Percentiles rank a stretch among this genome's conserved stretches.
Evolutionary conservation across 2,888 invertebrate genomes (phyloP).

Genomic region (Eristalis tenax): DNA sequence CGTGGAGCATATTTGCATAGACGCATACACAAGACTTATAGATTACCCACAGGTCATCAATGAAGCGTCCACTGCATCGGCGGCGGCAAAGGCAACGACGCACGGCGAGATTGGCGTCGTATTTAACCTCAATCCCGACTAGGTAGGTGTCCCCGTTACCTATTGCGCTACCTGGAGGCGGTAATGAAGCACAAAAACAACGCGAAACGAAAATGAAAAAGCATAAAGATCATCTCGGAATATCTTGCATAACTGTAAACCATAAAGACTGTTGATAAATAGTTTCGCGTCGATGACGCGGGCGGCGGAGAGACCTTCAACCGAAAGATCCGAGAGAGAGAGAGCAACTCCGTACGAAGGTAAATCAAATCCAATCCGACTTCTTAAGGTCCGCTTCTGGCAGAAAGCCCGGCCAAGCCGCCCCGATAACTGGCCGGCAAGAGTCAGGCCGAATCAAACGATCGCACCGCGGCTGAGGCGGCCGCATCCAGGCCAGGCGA

Average conservation of each 20-base stretch:
- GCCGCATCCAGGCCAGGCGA: slow-evolving; percentile 59
- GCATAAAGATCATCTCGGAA: slow-evolving; percentile 62
- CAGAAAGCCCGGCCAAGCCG: slow-evolving; percentile 23
- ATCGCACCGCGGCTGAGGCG: slow-evolving; percentile 13
- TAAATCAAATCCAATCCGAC: slow-evolving; percentile 54
- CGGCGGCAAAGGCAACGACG: slow-evolving; percentile 16
- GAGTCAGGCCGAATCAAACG: slow-evolving; percentile 21
- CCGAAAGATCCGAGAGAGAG: not conserved
- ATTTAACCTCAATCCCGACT: slow-evolving; percentile 53
- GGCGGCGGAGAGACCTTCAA: slow-evolving; percentile 24
- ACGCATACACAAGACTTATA: not conserved
- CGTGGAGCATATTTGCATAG: not conserved
- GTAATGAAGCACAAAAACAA: slow-evolving; percentile 32
- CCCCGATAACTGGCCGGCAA: no score
- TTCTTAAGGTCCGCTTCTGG: slow-evolving; percentile 52
- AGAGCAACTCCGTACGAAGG: slow-evolving; percentile 16
- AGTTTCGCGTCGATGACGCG: not conserved
- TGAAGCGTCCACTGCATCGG: not conserved
- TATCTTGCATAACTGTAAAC: slow-evolving; percentile 58
- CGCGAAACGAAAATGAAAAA: not conserved
- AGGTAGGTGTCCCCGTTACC: slow-evolving; percentile 57
- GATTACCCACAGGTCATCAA: not conserved
- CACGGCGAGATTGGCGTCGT: not conserved
- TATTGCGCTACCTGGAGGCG: slow-evolving; percentile 32
- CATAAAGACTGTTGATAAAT: slow-evolving; percentile 16